Conservation (phyloP, 2,113 vertebrate genomes). For the Aythya baeri region DNA sequence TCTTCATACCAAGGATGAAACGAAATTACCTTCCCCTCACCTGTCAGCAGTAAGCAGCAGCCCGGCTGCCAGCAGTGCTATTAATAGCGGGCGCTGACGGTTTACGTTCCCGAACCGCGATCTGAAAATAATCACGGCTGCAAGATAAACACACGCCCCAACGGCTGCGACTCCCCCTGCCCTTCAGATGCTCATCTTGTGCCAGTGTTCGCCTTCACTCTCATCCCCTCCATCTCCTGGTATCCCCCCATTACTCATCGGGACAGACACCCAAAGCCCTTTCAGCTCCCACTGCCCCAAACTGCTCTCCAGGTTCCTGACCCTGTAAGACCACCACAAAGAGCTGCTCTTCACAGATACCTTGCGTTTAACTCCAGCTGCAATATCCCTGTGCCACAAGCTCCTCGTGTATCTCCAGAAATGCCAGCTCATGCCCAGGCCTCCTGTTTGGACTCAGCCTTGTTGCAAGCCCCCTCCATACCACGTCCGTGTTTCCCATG, state of each 20-base stretch:
- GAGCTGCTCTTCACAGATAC: rapidly evolving
- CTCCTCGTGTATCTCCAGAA: background rate
- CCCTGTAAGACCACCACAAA: background rate
- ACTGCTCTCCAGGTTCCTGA: background rate
- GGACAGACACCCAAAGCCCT: background rate
- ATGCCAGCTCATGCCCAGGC: too few species aligned
- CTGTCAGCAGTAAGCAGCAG: conserved; percentile 27
- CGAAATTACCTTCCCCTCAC: conserved; percentile 28
- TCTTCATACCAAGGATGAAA: conserved; percentile 16
- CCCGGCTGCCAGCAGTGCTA: background rate
- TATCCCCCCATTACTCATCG: background rate
- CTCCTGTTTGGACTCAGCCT: background rate
- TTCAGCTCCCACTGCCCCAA: background rate
- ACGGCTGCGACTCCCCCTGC: background rate
- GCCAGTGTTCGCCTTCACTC: background rate
- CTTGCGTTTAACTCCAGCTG: background rate
- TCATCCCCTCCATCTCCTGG: background rate
- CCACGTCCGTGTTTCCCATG: background rate
- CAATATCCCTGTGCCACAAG: background rate
- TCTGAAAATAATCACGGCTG: conserved; percentile 53
- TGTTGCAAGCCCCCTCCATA: background rate
- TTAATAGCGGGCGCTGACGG: conserved; percentile 17
- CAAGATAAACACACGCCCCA: conserved; percentile 42
- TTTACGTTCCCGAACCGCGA: conserved; percentile 3
- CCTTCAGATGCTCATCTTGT: background rate